phyloP scores from a whole-genome alignment of 2,888 invertebrate genomes.

The Heliconius sara region DNA sequence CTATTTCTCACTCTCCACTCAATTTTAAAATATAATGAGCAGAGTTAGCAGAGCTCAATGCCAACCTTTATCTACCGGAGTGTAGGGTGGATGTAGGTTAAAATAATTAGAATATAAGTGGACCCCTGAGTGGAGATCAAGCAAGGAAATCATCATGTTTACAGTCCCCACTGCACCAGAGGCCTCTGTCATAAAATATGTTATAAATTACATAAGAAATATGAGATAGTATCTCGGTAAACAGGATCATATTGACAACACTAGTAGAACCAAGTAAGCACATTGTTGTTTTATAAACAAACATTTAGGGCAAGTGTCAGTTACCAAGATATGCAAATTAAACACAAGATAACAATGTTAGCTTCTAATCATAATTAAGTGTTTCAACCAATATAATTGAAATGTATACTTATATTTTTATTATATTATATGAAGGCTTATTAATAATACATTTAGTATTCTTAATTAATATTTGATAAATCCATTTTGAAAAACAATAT shows the following conservation, averaged over 20 bases:
- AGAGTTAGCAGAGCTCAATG: too few relatives aligned
- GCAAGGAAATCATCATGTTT: too few relatives aligned
- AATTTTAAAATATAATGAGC: background rate
- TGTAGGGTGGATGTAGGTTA: too few relatives aligned
- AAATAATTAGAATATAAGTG: too few relatives aligned
- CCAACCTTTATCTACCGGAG: too few relatives aligned
- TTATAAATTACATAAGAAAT: slow-evolving; percentile 35
- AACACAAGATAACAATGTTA: slow-evolving; percentile 37
- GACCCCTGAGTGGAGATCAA: too few relatives aligned
- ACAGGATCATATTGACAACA: slow-evolving; percentile 44
- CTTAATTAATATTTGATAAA: too few relatives aligned
- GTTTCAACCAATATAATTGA: background rate
- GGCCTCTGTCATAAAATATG: background rate
- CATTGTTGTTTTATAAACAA: slow-evolving; percentile 53
- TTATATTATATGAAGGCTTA: background rate
- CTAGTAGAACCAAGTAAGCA: slow-evolving; percentile 52
- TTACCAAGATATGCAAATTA: slow-evolving; percentile 47
- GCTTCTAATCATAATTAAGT: slow-evolving; percentile 1
- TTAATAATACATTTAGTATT: background rate
- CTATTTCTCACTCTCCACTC: background rate
- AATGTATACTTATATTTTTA: background rate
- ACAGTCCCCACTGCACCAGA: background rate
- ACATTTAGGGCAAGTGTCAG: slow-evolving; percentile 55
- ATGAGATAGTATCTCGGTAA: slow-evolving; percentile 39
- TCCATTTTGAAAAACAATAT: background rate